Evolutionary conservation across 1,140 invertebrate species (phyloP).

Genomic region (Arion vulgaris): DNA sequence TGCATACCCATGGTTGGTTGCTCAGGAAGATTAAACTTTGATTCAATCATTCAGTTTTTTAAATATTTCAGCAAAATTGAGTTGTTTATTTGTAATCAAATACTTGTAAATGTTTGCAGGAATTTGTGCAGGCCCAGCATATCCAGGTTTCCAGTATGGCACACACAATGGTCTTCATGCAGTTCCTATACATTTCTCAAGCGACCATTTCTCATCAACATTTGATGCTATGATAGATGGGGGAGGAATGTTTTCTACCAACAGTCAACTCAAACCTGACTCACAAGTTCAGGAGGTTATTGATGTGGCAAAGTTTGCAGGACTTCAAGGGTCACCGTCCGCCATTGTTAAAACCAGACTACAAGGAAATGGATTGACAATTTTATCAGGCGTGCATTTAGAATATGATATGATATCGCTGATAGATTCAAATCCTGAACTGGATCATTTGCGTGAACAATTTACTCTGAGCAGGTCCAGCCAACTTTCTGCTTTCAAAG

Average conservation of each 20-base stretch:
- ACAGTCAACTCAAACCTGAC: neutral
- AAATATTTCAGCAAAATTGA: too few species aligned
- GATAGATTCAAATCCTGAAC: constrained; percentile 32
- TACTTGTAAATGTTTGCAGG: constrained; percentile 41
- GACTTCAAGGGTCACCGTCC: constrained; percentile 37
- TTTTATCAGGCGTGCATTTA: constrained; percentile 58
- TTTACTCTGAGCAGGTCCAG: constrained; percentile 13
- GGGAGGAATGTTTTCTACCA: constrained; percentile 51
- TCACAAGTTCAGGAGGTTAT: neutral
- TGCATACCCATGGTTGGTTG: too few species aligned
- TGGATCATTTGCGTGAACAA: constrained; percentile 26
- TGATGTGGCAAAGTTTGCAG: constrained; percentile 34
- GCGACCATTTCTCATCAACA: neutral
- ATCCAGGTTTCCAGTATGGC: constrained; percentile 55
- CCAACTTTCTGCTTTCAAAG: constrained; percentile 1
- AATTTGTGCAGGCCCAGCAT: constrained; percentile 54
- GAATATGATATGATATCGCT: constrained; percentile 51
- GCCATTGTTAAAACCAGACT: constrained; percentile 55
- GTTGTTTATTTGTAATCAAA: neutral
- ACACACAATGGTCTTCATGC: constrained; percentile 50
- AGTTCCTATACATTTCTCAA: constrained; percentile 34
- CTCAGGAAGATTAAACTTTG: too few species aligned
- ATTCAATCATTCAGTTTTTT: too few species aligned
- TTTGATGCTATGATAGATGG: constrained; percentile 53
- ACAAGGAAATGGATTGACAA: constrained; percentile 48